Evolutionary conservation across 2,888 invertebrate species (phyloP), one percentile per base, ranked within the genome.

Genomic region (Torymus tubicola): DNA sequence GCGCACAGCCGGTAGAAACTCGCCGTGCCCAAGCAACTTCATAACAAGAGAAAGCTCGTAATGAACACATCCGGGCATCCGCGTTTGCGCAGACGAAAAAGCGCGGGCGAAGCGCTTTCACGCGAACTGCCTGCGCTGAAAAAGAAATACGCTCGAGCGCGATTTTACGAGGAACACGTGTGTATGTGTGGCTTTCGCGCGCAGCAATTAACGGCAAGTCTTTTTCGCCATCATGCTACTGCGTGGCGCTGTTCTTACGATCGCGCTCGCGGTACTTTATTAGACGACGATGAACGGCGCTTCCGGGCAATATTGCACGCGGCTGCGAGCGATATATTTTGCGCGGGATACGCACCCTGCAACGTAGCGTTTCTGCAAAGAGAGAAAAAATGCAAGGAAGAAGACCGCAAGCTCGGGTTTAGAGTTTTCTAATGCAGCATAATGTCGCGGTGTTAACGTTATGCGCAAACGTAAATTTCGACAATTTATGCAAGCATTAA

Each of bases 241-340:
- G 13, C 16, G 10, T 5, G 12, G 42, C 42, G 42, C 2, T 16
- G 14, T 74, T 70, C 78, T 58, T 74, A 52, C 68, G 57, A 55
- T 50, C 16, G n/a, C 13, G 21, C 57, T 57, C 50, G 57, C 63
- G 75, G 65, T 71, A 60, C 70, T 75, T 75, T 57, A 75, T 80
- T 80, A 80, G 53, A 70, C 58, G 53, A 60, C 64, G 65, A 75
- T 80, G 42, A 75, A 80, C 61, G 71, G 65, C 60, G 57, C 80
- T 74, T 74, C 80, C 65, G 75, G 21, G 80, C 65, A 75, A 71
- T 75, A 75, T 80, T 65, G 65, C 71, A 70, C 64, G 53, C 21
- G 65, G 57, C 16, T 16, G 52, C 14, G 60, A 21, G 18, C 68
- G 42, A 64, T 69, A 74, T 61, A 60, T 79, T 68, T 67, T n/a